phyloP scores from a whole-genome alignment of 2,888 invertebrate species.

The Deladenus siricidicola region DNA sequence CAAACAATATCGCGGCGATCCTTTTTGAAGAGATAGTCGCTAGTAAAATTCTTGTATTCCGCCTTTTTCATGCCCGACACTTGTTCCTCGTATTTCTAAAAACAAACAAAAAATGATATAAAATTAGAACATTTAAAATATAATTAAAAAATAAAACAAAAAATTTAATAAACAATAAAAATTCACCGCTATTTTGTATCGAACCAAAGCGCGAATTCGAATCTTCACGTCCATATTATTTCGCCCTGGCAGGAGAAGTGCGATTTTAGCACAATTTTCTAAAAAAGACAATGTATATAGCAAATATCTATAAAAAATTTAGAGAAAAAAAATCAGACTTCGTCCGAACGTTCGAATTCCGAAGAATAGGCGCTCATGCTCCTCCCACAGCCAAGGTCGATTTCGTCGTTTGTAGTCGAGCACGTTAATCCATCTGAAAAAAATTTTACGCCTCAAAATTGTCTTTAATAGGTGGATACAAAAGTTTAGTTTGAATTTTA shows the following conservation, averaged over 20 bases:
- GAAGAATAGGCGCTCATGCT: constrained; percentile 64
- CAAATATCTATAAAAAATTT: constrained; percentile 6
- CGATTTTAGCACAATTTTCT: constrained; percentile 41
- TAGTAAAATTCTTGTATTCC: not conserved
- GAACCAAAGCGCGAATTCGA: constrained; percentile 25
- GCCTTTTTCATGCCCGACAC: not conserved
- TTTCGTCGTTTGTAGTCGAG: constrained; percentile 31
- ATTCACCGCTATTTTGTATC: constrained; percentile 31
- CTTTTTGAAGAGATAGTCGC: not conserved
- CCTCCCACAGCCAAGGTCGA: constrained; percentile 62
- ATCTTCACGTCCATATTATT: constrained; percentile 20
- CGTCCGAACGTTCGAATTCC: constrained; percentile 63
- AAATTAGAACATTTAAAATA: too few species aligned
- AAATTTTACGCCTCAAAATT: too few species aligned
- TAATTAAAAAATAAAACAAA: too few species aligned
- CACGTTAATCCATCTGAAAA: constrained; percentile 33
- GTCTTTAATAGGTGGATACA: too few species aligned
- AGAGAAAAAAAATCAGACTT: constrained; percentile 55
- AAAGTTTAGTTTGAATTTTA: too few species aligned
- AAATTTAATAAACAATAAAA: too few species aligned
- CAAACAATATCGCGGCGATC: not conserved
- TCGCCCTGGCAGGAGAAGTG: constrained; percentile 32
- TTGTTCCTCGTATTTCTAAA: constrained; percentile 2
- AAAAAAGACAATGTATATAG: not conserved
- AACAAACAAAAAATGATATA: too few species aligned